Conservation (phyloP, 2,888 invertebrate genomes). For the Xanthia icteritia region DNA sequence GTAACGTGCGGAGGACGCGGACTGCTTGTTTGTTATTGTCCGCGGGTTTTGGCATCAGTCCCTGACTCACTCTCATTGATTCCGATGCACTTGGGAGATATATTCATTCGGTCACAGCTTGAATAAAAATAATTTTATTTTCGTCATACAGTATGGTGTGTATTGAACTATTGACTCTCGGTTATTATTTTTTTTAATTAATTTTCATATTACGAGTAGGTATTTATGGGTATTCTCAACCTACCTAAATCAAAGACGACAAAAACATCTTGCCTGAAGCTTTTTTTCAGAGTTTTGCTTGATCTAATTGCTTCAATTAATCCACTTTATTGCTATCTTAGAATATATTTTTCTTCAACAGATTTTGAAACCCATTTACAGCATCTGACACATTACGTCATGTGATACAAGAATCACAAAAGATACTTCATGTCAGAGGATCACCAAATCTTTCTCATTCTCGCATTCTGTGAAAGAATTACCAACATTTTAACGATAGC, state of each 20-base stretch:
- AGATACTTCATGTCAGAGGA: neutral
- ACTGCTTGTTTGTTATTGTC: slow-evolving; percentile 67
- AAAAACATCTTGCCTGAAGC: neutral
- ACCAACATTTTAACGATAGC: neutral
- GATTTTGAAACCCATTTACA: neutral
- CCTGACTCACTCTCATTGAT: slow-evolving; percentile 64
- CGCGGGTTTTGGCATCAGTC: slow-evolving; percentile 65
- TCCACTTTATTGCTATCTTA: neutral
- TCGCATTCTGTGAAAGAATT: neutral
- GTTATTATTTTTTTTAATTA: neutral
- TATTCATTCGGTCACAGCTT: slow-evolving; percentile 55
- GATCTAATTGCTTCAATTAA: neutral
- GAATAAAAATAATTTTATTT: slow-evolving; percentile 48
- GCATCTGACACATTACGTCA: neutral
- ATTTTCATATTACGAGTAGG: neutral
- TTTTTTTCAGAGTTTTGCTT: neutral
- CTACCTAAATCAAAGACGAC: neutral
- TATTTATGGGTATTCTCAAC: neutral
- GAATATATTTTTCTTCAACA: neutral
- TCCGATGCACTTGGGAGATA: slow-evolving; percentile 53
- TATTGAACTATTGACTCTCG: neutral
- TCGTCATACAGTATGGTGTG: slow-evolving; percentile 4
- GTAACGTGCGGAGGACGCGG: slow-evolving; percentile 74
- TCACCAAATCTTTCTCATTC: neutral
- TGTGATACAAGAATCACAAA: neutral